Conservation (phyloP, 2,888 invertebrate species). For the Torymus auratus region DNA sequence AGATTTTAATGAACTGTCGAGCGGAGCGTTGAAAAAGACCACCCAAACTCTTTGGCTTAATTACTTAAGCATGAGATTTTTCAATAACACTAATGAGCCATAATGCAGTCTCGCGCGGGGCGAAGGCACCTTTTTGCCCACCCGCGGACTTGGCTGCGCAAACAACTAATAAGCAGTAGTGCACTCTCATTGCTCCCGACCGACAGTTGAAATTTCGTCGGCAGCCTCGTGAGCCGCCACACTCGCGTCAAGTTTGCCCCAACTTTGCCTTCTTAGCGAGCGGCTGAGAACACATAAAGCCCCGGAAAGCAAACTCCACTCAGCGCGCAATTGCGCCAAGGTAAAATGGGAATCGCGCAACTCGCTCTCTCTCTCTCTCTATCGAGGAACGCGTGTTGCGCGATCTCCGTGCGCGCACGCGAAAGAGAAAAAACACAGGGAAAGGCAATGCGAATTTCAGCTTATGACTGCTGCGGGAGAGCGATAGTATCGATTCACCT, state of each 20-base stretch:
- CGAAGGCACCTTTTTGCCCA: not conserved
- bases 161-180: slow-evolving; percentile 47
- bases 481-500: slow-evolving; percentile 40
- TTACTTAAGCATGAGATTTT: slow-evolving; percentile 32
- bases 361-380: too few relatives aligned
- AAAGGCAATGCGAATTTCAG: not conserved
- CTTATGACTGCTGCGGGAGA: slow-evolving; percentile 11
- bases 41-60: slow-evolving; percentile 15
- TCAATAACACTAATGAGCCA: slow-evolving; percentile 37
- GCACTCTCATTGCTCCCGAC: slow-evolving; percentile 10
- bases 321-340: slow-evolving; percentile 19
- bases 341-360: not conserved
- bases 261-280: slow-evolving; percentile 25
- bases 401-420: not conserved
- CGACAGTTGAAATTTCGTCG: slow-evolving; percentile 40
- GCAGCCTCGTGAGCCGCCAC: not conserved
- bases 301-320: slow-evolving; percentile 30
- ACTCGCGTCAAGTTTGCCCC: slow-evolving; percentile 32
- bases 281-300: not conserved
- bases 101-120: not conserved
- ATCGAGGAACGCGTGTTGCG: too few relatives aligned
- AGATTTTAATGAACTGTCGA: slow-evolving; percentile 11
- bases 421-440: not conserved
- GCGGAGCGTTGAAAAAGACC: not conserved
- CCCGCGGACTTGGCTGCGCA: slow-evolving; percentile 27